Base-by-base conservation (phyloP, 2,888 invertebrate genomes). In the Cosmorhoe ocellata region DNA sequence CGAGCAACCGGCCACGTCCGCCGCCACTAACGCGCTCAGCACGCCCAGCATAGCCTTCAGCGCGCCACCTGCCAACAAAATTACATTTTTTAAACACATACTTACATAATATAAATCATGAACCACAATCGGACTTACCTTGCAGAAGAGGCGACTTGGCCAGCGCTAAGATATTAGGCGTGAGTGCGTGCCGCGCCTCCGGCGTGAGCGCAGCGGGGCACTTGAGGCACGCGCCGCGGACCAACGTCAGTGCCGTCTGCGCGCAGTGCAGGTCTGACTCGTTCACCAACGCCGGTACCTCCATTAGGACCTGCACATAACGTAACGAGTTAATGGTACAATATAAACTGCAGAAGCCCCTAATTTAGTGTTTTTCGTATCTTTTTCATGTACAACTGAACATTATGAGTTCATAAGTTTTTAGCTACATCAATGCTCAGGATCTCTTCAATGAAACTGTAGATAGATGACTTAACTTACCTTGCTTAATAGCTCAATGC, bases 231-330 rank as follows among this genome's bases (percentile, higher is more conserved):
- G 97, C 95, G 43, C 96, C 94, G 56, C 96, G 96, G 45, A 98
- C 91, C 42, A 98, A 90, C 45, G 94, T 93, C 53, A 98, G 91
- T 14, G 97, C 96, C 69, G 96, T 93, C 88, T 99, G 99, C 38
- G 99, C 98, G 65, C 99, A 98, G 84, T 99, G 98, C 57, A 99
- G 91, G 90, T 99, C 99, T 33, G 96, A 93, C 84, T 99, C 99
- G 69, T 94, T 96, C 59, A 99, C 92, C 42, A 99, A 90, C 8
- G 97, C 94, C 7, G 98, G 97, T 68, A 99, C 92, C 84, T 99
- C 99, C 47, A 94, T 92, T 70, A 98, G 93, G 38, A 98, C 95
- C 91, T 93, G 64, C 12, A 32, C 1, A 34, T n/a, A 1, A 26
- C n/a, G 2, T 6, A 8, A 13, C 13, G 6, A 1, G n/a, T n/a